These are phyloP conservation scores for Corbicula japonica DNA, from an alignment of 2,888 invertebrate genomes.

Conservation along the genomic window DNA sequence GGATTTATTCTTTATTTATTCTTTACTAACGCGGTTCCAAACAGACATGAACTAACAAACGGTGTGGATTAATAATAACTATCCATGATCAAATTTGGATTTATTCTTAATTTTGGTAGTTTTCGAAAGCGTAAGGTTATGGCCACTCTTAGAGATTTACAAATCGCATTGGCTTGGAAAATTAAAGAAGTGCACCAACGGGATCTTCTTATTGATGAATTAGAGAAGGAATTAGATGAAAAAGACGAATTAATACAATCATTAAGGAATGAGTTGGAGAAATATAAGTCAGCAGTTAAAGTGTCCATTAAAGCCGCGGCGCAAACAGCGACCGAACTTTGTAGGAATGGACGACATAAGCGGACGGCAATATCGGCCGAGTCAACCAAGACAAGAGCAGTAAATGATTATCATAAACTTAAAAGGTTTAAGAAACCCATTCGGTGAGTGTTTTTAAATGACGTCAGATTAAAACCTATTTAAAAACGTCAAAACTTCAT, in stretches of 20 bases:
- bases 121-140: too few relatives aligned
- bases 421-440: conserved; percentile 59
- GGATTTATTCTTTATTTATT: too few relatives aligned
- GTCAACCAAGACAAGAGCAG: conserved; percentile 71
- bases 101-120: too few relatives aligned
- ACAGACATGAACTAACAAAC: too few relatives aligned
- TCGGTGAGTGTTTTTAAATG: too few relatives aligned
- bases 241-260: conserved; percentile 85
- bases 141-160: conserved; percentile 91
- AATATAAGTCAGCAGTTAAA: conserved; percentile 83
- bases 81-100: too few relatives aligned
- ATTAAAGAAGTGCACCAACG: conserved; percentile 91
- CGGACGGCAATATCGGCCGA: conserved; percentile 85
- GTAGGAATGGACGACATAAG: conserved; percentile 67
- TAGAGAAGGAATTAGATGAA: conserved; percentile 89
- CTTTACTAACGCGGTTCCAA: too few relatives aligned
- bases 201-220: conserved; percentile 91
- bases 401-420: conserved; percentile 48
- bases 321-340: conserved; percentile 30
- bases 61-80: too few relatives aligned
- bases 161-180: conserved; percentile 91
- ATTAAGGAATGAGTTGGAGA: conserved; percentile 84
- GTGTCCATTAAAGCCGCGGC: too few relatives aligned
- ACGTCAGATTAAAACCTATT: too few relatives aligned
- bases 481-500: too few relatives aligned